phyloP scores from a whole-genome alignment of 2,797 vertebrate species.

The Notamacropus eugenii region DNA sequence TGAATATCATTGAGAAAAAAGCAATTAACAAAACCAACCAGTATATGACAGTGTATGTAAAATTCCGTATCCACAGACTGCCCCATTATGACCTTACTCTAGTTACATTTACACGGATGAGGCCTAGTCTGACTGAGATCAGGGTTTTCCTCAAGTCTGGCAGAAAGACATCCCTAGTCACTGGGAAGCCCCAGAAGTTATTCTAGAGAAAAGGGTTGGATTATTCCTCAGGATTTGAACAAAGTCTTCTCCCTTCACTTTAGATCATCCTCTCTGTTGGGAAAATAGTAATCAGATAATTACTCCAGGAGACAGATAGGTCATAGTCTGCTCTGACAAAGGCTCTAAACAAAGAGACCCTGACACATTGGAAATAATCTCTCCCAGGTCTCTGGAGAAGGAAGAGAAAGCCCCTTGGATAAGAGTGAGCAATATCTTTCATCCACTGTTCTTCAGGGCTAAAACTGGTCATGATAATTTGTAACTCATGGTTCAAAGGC shows the following conservation, averaged over 20 bases:
- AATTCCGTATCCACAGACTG: neutral
- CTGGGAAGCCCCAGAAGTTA: neutral
- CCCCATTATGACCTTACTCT: neutral
- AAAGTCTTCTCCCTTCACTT: neutral
- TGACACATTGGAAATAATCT: neutral
- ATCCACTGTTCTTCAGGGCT: neutral
- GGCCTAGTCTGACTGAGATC: neutral
- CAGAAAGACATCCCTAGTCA: neutral
- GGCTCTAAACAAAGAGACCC: neutral
- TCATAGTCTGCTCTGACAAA: neutral
- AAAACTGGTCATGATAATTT: neutral
- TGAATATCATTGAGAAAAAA: neutral
- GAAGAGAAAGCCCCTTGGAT: neutral
- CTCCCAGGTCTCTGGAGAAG: neutral
- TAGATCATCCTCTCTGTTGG: neutral
- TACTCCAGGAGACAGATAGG: slow-evolving; percentile 9
- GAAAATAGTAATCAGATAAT: slow-evolving; percentile 28
- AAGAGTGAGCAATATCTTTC: neutral
- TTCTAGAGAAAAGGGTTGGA: neutral
- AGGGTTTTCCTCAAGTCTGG: neutral
- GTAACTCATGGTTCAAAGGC: neutral
- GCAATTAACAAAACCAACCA: neutral
- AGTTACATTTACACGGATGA: neutral
- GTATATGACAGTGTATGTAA: neutral
- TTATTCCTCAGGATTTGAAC: neutral